Base-by-base conservation (phyloP, 1,140 invertebrate genomes). In the Ceratina japonica region DNA sequence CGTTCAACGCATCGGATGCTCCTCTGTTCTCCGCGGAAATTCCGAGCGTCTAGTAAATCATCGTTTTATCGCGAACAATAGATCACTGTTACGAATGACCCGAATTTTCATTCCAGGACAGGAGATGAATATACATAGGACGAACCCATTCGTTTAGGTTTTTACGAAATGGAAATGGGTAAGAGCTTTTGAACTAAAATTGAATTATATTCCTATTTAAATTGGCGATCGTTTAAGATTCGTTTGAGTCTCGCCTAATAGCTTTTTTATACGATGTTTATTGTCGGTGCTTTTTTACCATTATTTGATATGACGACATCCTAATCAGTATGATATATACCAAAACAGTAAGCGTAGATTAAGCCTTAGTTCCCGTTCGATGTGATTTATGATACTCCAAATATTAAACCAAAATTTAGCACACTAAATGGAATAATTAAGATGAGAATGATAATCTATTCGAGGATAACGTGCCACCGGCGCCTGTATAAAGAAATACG, bases 1-100 rank as follows among this genome's bases (percentile, higher is more conserved):
- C 87, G 3, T 91, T 91, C 81, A 93, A 83, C 84, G 79, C 90
- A 0, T 87, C 87, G 0, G 90, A 91, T 31, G 90, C 90, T 0
- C 88, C 91, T 5, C 75, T 93, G 1, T 93, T 93, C 73, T 90
- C 91, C 2, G 92, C 92, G 3, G 90, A 92, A 82, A 85, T 92
- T 78, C 92, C 92, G n/a, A 90, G 80, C 56, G 68, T 84, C 82
- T 90, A 86, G 56, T 37, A 27, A 52, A 51, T 24, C 31, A n/a
- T 37, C 49, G 2, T 61, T 49, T 51, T 2, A 2, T n/a, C 44
- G 3, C 3, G 13, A 22, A 22, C 22, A 20, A 61, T n/a, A 65
- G 44, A 49, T 31, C 54, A 75, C 69, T 20, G 49, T 44, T 77
- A 22, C 15, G 7, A 22, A 52, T 15, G 2, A 37, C 16, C 49